phyloP scores from a whole-genome alignment of 2,113 vertebrate genomes.

The Neomonachus schauinslandi region DNA sequence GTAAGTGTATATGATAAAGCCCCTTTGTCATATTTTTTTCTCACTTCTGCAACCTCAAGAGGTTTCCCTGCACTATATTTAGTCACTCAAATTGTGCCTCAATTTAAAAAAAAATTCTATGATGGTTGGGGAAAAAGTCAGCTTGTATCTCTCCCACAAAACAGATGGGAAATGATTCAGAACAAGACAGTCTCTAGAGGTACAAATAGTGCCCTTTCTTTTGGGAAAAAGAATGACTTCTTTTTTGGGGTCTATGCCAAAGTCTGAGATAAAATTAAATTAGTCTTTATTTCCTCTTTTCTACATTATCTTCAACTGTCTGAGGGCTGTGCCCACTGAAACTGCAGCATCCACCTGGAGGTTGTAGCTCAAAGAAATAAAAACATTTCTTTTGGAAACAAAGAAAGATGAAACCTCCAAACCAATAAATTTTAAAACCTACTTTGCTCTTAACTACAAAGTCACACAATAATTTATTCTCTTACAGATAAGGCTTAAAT shows the following conservation, averaged over 20 bases:
- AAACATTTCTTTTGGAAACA: neutral
- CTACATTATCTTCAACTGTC: neutral
- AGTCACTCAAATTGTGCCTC: neutral
- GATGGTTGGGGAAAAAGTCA: neutral
- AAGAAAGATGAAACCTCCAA: neutral
- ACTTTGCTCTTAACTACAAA: slow-evolving; percentile 29
- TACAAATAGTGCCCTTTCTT: slow-evolving; percentile 34
- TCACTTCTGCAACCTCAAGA: neutral
- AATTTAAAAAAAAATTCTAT: slow-evolving; percentile 36
- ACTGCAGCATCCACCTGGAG: neutral
- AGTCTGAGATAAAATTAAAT: slow-evolving; percentile 57
- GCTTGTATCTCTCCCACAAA: slow-evolving; percentile 51
- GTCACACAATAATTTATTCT: neutral
- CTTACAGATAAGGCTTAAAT: neutral
- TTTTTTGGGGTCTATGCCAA: slow-evolving; percentile 50
- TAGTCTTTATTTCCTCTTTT: slow-evolving; percentile 52
- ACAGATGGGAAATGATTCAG: slow-evolving; percentile 61
- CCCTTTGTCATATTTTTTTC: neutral
- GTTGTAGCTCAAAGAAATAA: neutral
- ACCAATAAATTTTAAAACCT: neutral
- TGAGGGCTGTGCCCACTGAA: neutral
- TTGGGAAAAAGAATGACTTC: slow-evolving; percentile 16
- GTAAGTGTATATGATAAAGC: neutral
- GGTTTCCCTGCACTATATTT: neutral
- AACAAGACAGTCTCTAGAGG: slow-evolving; percentile 36